These are phyloP conservation scores for Chaenogobius annularis DNA, from an alignment of 2,113 vertebrate genomes.

Conservation along the genomic window DNA sequence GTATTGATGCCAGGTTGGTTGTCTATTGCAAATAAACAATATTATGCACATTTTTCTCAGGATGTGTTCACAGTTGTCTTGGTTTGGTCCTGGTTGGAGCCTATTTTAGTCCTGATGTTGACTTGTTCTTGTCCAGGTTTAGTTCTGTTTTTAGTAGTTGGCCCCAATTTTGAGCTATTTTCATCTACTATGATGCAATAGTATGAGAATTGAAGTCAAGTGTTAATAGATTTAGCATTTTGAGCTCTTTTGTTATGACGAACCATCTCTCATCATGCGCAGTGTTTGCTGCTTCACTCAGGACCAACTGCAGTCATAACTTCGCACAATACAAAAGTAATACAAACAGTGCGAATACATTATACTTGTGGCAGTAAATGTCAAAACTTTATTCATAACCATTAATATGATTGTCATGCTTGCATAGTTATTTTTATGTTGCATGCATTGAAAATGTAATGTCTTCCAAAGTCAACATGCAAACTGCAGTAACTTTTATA, in stretches of 20 bases:
- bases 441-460: background rate
- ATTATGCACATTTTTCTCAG: too few relatives aligned
- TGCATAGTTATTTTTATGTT: constrained; percentile 2
- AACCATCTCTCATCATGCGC: background rate
- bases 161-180: background rate
- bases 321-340: constrained; percentile 5
- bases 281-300: constrained; percentile 1
- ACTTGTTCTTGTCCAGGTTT: too few relatives aligned
- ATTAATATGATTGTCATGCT: constrained; percentile 48
- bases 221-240: background rate
- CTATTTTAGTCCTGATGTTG: too few relatives aligned
- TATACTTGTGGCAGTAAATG: constrained; percentile 42
- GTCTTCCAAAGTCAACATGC: background rate
- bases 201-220: background rate
- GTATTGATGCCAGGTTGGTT: too few relatives aligned
- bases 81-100: too few relatives aligned
- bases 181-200: background rate
- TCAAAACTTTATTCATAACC: constrained; percentile 38
- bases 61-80: too few relatives aligned
- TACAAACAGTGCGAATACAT: constrained; percentile 21
- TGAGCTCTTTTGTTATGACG: background rate
- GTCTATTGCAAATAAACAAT: too few relatives aligned
- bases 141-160: too few relatives aligned
- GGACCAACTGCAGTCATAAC: constrained; percentile 10
- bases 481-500: background rate